These are phyloP conservation scores for Dryobota labecula DNA, from an alignment of 2,888 invertebrate genomes.

Conservation along the genomic window DNA sequence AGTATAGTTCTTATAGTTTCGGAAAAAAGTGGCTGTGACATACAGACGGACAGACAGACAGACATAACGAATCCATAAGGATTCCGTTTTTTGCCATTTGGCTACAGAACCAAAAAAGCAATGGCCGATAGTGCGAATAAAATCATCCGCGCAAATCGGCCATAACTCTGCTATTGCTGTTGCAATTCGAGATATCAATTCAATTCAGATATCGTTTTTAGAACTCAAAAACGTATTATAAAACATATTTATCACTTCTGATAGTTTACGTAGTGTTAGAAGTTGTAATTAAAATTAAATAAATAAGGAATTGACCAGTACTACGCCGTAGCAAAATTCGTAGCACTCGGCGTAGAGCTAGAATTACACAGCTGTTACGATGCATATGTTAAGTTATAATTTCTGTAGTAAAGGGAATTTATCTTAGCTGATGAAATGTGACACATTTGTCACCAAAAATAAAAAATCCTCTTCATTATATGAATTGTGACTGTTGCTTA, in stretches of 20 bases:
- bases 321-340: constrained; percentile 62
- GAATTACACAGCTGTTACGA: constrained; percentile 15
- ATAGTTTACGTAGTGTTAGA: background rate
- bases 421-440: no score
- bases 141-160: background rate
- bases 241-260: no score
- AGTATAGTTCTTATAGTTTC: no score
- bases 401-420: constrained; percentile 7
- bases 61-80: no score
- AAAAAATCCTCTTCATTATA: background rate
- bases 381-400: constrained; percentile 4
- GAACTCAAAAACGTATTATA: no score
- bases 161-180: background rate
- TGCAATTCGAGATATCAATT: background rate
- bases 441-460: background rate
- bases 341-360: constrained; percentile 61
- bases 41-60: no score
- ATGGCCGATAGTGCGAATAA: no score
- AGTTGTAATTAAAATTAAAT: background rate
- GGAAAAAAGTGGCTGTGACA: no score
- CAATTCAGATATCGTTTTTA: background rate
- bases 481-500: background rate
- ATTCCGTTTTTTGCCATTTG: no score
- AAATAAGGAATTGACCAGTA: constrained; percentile 7
- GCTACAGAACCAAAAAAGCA: no score